Conservation (phyloP, 2,888 invertebrate genomes). For the Ethmia dodecea region DNA sequence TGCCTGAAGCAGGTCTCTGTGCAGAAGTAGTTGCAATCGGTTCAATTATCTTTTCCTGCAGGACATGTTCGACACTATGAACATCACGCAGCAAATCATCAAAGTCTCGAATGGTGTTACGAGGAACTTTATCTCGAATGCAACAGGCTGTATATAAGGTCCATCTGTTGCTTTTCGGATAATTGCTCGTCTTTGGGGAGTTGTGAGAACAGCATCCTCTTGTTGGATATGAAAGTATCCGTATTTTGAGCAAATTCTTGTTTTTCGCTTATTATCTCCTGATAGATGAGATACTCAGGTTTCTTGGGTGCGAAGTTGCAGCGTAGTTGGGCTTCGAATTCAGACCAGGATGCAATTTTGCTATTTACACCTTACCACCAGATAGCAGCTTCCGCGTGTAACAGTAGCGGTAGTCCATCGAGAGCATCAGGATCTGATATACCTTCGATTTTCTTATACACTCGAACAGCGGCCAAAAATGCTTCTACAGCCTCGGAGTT, state of each 20-base stretch:
- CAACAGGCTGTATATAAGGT: neutral
- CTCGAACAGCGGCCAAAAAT: neutral
- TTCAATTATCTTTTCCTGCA: neutral
- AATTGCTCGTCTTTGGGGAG: neutral
- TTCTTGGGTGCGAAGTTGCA: too few species aligned
- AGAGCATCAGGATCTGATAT: neutral
- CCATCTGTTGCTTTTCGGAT: neutral
- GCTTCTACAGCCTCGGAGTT: neutral
- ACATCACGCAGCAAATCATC: neutral
- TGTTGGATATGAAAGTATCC: neutral
- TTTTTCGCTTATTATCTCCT: too few species aligned
- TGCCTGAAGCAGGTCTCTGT: too few species aligned
- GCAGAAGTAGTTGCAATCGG: too few species aligned
- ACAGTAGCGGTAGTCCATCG: neutral
- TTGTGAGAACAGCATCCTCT: neutral
- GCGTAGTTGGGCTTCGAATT: too few species aligned
- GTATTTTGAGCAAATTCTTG: neutral
- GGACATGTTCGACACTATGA: neutral
- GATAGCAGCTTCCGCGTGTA: neutral
- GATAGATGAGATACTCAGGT: too few species aligned
- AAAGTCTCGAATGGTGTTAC: neutral
- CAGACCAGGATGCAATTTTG: too few species aligned
- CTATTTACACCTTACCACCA: slow-evolving; percentile 6
- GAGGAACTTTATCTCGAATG: neutral
- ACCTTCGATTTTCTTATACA: neutral